A percentile compares a stretch with the other conserved stretches of the same genome.
phyloP scores from a whole-genome alignment of 2,888 invertebrate species.

The Agrochola circellaris region DNA sequence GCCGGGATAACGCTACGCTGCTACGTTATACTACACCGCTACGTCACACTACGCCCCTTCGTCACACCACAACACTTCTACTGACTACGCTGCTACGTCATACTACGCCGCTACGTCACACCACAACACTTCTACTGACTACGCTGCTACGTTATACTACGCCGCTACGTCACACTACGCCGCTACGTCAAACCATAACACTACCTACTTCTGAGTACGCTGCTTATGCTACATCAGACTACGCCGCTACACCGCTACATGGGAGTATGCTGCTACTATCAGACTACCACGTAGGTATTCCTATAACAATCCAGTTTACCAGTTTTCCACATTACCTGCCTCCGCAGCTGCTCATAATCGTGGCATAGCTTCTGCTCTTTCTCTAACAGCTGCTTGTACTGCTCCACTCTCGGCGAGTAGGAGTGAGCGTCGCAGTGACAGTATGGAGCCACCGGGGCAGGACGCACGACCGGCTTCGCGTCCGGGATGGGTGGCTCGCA shows the following conservation, averaged over 20 bases:
- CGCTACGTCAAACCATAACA: background rate
- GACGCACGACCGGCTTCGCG: conserved; percentile 83
- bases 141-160: background rate
- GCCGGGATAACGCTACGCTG: background rate
- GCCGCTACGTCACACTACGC: background rate
- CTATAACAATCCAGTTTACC: background rate
- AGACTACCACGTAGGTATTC: background rate
- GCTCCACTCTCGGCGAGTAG: conserved; percentile 91
- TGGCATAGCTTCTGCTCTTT: conserved; percentile 91
- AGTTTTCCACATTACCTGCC: conserved; percentile 76
- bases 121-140: background rate
- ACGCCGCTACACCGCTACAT: background rate
- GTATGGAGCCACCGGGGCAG: conserved; percentile 91
- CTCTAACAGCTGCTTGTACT: conserved; percentile 91
- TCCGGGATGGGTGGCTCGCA: conserved; percentile 91
- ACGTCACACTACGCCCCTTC: too few relatives aligned
- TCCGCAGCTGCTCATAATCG: conserved; percentile 88
- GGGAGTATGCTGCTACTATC: background rate
- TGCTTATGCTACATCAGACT: background rate
- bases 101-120: background rate
- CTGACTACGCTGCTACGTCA: background rate
- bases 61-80: too few relatives aligned
- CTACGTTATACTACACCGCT: background rate
- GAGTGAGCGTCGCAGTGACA: conserved; percentile 92
- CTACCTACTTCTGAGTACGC: background rate